Evolutionary conservation across 2,113 vertebrate species (phyloP), one percentile per base, ranked within the genome.

Genomic region (Caracal caracal): DNA sequence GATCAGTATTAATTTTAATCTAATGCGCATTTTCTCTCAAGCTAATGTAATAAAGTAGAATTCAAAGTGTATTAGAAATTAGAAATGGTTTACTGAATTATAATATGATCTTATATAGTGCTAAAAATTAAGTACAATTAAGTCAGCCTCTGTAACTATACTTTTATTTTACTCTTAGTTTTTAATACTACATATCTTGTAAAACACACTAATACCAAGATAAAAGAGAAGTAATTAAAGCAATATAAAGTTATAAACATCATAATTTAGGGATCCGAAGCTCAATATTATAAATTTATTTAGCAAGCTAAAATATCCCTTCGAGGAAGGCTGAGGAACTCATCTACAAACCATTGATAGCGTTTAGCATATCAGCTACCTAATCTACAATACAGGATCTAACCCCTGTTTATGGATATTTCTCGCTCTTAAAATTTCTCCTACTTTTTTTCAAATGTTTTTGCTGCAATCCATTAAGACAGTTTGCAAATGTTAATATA

Each of bases 361-460:
- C 61, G 61, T 93, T 53, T 70, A 65, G 26, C n/a, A 43, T 78
- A 40, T 47, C 53, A 68, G 85, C 30, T 33, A 61, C 59, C 22
- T 88, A 79, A 51, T 79, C 33, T 4, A 94, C 9, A 75, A 80
- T 17, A 81, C 1, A 86, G 37, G 68, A 1, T 47, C 82, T 93
- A 30, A 80, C 59, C 12, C 30, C 22, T 82, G 26, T 59, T 63
- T 40, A 43, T 0, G 26, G 56, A 59, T 2, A 63, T 70, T 68
- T 80, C 66, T 83, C 12, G 6, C 24, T 93, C 71, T 85, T 91
- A 33, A 37, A 59, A 90, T 80, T 65, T 89, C 73, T 93, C 30
- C 1, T 51, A 71, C 17, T 87, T 96, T 97, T 71, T 95, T 92
- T 65, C 82, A 93, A 75, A 81, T 93, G 51, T 70, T 88, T 97